Evolutionary conservation across 1,140 invertebrate species (phyloP).

Genomic region (Kradibia gibbosae): DNA sequence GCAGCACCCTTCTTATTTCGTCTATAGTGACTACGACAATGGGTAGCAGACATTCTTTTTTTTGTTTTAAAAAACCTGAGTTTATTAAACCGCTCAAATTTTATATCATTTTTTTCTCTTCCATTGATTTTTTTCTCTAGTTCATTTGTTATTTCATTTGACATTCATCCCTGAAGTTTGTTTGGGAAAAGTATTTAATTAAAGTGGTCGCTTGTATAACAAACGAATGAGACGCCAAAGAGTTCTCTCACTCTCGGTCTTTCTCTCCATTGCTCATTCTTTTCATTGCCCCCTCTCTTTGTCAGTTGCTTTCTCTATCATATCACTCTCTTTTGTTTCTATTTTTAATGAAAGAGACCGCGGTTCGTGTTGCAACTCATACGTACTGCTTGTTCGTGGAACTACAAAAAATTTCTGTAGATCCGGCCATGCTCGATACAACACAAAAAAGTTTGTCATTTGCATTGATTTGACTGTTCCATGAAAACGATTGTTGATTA

Average conservation of each 20-base stretch:
- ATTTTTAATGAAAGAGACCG: neutral
- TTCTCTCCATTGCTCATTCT: neutral
- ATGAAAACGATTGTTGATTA: conserved; percentile 13
- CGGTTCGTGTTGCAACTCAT: neutral
- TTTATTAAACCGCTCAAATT: neutral
- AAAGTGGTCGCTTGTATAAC: conserved; percentile 29
- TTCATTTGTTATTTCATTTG: neutral
- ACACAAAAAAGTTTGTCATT: conserved; percentile 41
- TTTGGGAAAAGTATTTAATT: conserved; percentile 37
- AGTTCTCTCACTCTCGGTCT: neutral
- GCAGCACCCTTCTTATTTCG: neutral
- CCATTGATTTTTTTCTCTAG: neutral
- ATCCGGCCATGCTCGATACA: conserved; percentile 10
- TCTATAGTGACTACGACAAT: neutral
- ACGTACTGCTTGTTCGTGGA: neutral
- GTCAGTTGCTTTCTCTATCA: neutral
- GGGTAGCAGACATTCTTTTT: conserved; percentile 26
- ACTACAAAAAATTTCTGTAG: neutral
- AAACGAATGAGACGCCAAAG: conserved; percentile 23
- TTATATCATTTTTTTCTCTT: conserved; percentile 11
- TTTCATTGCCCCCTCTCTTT: neutral
- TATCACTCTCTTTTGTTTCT: conserved; percentile 5
- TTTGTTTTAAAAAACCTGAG: neutral
- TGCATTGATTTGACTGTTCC: conserved; percentile 14
- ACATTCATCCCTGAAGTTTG: neutral